These are phyloP conservation scores for Leptogaster cylindrica DNA, from an alignment of 2,888 invertebrate species.

Conservation along the genomic window DNA sequence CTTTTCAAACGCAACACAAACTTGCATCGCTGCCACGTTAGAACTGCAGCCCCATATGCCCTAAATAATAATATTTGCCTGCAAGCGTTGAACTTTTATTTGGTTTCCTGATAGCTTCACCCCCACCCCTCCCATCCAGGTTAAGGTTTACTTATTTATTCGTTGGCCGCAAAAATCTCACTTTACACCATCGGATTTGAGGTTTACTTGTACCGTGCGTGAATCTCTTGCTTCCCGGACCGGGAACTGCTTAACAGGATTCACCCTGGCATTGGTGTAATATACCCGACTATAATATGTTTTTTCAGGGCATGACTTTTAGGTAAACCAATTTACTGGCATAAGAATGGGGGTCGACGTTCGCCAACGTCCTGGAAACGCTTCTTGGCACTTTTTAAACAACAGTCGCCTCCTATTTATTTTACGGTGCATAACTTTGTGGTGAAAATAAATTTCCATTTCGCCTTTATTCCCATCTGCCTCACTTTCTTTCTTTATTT, in stretches of 20 bases:
- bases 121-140: neutral
- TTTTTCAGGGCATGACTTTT: neutral
- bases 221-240: neutral
- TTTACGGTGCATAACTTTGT: slow-evolving; percentile 15
- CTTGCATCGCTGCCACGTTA: neutral
- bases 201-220: neutral
- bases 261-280: neutral
- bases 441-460: slow-evolving; percentile 16
- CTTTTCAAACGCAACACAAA: slow-evolving; percentile 17
- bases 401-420: neutral
- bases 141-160: neutral
- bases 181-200: slow-evolving; percentile 1
- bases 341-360: neutral
- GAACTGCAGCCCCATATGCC: slow-evolving; percentile 24
- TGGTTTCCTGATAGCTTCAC: slow-evolving; percentile 18
- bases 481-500: slow-evolving; percentile 6
- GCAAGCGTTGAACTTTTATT: slow-evolving; percentile 31
- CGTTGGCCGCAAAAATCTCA: slow-evolving; percentile 25
- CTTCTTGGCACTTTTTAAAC: neutral
- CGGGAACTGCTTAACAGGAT: neutral
- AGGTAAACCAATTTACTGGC: slow-evolving; percentile 16
- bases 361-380: neutral
- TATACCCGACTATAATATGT: neutral
- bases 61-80: slow-evolving; percentile 22
- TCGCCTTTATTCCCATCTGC: slow-evolving; percentile 1